phyloP scores from a whole-genome alignment of 2,888 invertebrate genomes.

The Nemotelus pantherinus region DNA sequence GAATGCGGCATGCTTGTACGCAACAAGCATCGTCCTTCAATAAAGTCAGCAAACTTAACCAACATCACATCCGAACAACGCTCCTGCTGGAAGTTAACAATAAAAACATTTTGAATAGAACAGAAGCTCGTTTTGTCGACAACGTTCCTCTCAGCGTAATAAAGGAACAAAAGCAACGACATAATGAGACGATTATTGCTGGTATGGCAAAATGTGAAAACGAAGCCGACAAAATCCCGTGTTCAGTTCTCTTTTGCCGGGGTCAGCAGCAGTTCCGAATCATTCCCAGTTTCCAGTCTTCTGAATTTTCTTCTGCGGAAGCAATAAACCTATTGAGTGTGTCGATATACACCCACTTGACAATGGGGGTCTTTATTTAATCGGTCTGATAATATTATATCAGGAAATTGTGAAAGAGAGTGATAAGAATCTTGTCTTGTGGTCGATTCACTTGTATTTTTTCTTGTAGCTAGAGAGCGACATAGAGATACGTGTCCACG shows the following conservation, averaged over 20 bases:
- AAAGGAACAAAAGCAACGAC: slow-evolving; percentile 28
- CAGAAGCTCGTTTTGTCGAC: slow-evolving; percentile 15
- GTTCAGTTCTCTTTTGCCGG: background rate
- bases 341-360: slow-evolving; percentile 2
- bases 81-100: slow-evolving; percentile 6
- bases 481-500: too few species aligned
- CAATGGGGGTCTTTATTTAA: slow-evolving; percentile 1
- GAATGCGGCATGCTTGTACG: too few species aligned
- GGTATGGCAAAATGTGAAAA: slow-evolving; percentile 39
- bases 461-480: too few species aligned
- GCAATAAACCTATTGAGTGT: slow-evolving; percentile 15
- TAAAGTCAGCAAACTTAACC: too few species aligned
- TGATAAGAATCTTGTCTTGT: slow-evolving; percentile 8
- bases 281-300: background rate
- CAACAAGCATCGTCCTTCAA: too few species aligned
- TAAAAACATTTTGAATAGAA: slow-evolving; percentile 27
- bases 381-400: background rate
- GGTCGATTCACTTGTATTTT: background rate
- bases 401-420: background rate
- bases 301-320: background rate
- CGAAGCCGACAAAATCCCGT: background rate
- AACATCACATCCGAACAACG: too few species aligned
- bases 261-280: background rate
- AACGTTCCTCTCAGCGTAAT: slow-evolving; percentile 24
- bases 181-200: slow-evolving; percentile 41